These are phyloP conservation scores for Aproaerema taeniolella DNA, from an alignment of 2,888 invertebrate genomes.

Conservation along the genomic window DNA sequence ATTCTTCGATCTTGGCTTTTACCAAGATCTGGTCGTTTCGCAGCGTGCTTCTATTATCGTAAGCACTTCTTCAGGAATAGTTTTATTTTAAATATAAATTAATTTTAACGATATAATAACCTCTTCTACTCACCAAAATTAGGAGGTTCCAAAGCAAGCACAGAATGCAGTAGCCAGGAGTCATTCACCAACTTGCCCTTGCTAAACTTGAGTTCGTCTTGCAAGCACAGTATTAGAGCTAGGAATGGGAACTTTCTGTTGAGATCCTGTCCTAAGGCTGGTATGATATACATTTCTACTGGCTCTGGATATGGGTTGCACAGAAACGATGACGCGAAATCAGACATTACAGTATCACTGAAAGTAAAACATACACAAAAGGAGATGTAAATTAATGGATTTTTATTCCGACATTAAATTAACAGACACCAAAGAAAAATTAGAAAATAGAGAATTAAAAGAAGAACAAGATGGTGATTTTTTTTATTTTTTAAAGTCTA, in stretches of 20 bases:
- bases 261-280: constrained; percentile 76
- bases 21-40: no score
- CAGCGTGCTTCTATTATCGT: no score
- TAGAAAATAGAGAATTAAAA: no score
- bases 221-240: constrained; percentile 60
- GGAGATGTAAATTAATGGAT: no score
- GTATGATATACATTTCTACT: constrained; percentile 83
- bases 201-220: constrained; percentile 51
- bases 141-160: constrained; percentile 81
- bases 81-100: no score
- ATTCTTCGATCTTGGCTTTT: no score
- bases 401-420: no score
- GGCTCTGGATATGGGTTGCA: constrained; percentile 81
- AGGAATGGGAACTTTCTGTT: constrained; percentile 70
- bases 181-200: constrained; percentile 71
- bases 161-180: constrained; percentile 82
- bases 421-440: no score
- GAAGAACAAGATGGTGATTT: no score
- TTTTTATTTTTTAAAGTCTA: background rate
- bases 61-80: no score
- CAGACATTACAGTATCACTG: constrained; percentile 61
- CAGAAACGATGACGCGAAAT: constrained; percentile 82
- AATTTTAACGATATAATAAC: no score
- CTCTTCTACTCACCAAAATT: constrained; percentile 77
- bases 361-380: no score